phyloP scores from a whole-genome alignment of 2,888 invertebrate genomes.

The Melieria omissa region DNA sequence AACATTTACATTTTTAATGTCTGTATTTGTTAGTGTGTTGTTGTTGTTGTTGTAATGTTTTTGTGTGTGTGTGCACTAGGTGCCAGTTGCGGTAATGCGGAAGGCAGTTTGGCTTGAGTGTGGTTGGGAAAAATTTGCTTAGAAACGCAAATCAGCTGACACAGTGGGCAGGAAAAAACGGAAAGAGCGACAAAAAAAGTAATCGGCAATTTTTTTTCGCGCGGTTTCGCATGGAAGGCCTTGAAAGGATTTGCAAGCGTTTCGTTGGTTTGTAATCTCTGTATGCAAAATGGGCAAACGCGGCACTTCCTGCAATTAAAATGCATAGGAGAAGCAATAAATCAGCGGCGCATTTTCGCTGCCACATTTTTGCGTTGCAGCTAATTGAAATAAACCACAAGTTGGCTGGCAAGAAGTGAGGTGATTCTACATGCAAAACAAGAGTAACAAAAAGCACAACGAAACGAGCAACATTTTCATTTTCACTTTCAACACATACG shows the following conservation, averaged over 20 bases:
- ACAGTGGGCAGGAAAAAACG: not conserved
- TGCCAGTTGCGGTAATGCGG: constrained; percentile 16
- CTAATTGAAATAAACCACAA: too few relatives aligned
- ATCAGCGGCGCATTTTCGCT: not conserved
- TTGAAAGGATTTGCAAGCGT: too few relatives aligned
- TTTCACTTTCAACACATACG: not conserved
- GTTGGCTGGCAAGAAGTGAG: too few relatives aligned
- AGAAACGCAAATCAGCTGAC: too few relatives aligned
- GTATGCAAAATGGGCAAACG: too few relatives aligned
- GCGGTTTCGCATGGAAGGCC: too few relatives aligned
- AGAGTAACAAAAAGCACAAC: not conserved
- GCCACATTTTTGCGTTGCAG: too few relatives aligned
- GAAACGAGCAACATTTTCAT: constrained; percentile 2
- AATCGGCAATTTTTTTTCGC: not conserved
- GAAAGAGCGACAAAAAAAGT: not conserved
- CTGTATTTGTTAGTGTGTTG: constrained; percentile 5
- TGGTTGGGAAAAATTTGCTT: too few relatives aligned
- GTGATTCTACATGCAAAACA: not conserved
- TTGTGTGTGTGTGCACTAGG: not conserved
- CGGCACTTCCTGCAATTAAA: constrained; percentile 8
- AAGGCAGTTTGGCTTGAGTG: not conserved
- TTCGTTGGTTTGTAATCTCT: too few relatives aligned
- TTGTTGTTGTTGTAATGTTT: not conserved
- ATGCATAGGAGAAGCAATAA: constrained; percentile 8
- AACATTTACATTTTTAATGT: constrained; percentile 13